Evolutionary conservation across 2,113 vertebrate species (phyloP), one percentile per base, ranked within the genome.

Genomic region (Bungarus multicinctus): DNA sequence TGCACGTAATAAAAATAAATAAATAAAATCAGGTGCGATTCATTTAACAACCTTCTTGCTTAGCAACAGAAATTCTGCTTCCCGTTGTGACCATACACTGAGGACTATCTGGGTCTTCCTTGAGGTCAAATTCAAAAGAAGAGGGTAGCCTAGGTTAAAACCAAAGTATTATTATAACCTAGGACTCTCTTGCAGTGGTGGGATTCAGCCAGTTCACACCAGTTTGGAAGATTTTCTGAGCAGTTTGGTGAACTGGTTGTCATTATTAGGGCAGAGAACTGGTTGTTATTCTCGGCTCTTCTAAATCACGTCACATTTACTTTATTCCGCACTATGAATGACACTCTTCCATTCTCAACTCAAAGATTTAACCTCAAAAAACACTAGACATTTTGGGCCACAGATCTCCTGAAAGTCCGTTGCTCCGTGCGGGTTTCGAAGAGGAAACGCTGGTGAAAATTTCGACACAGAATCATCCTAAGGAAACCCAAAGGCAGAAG

Each of bases 71-170:
- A 34, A 16, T 69, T 60, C 25, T 60, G 25, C 7, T 27, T 10
- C 23, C 8, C 8, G 0, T 58, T n/a, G 30, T 34, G 64, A 4
- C 18, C 0, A 14, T 69, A 34, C 4, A 0, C 5, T 5, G 12
- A 69, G 12, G 12, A 69, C 30, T 18, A 5, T 14, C 30, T 34
- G 14, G 30, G 3, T 11, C 69, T 2, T 81, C 16, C 18, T 39
- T 34, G 14, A 39, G 5, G 1, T 81, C n/a, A 81, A 81, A 7
- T 81, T 20, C n/a, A 81, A 81, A 81, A 8, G 69, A 81, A 20
- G 69, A 81, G 3, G 69, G 16, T 20, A 2, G 30, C n/a, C 64
- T 18, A 12, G 12, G 6, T 81, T 81, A 81, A 81, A 81, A 39
- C 2, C 6, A 1, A 39, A 3, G n/a, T 81, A 39, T 20, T 39